Evolutionary conservation across 1,140 invertebrate species (phyloP).

Genomic region (Drosophila kurseongensis): DNA sequence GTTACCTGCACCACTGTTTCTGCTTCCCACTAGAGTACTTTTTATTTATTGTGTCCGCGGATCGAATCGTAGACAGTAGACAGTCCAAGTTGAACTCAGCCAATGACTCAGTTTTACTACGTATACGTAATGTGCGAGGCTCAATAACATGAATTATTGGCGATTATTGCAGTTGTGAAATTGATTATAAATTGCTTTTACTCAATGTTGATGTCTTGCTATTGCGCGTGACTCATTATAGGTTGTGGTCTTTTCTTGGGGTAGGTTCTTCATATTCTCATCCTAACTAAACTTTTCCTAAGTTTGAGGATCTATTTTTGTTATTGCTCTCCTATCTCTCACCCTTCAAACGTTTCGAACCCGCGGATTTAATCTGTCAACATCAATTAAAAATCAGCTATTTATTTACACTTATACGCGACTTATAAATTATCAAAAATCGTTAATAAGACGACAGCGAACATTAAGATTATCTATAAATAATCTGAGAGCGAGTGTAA

Average conservation of each 20-base stretch:
- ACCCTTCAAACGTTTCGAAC: conserved; percentile 4
- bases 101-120: conserved; percentile 34
- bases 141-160: conserved; percentile 25
- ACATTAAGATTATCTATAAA: conserved; percentile 73
- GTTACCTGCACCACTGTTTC: conserved; percentile 1
- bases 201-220: background rate
- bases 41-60: conserved; percentile 12
- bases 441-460: conserved; percentile 53
- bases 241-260: conserved; percentile 7
- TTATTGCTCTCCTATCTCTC: background rate
- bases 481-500: conserved; percentile 41
- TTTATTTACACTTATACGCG: conserved; percentile 48
- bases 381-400: conserved; percentile 49
- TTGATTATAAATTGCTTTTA: conserved; percentile 20
- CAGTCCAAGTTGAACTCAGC: conserved; percentile 25
- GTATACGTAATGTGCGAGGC: conserved; percentile 26
- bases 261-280: conserved; percentile 7
- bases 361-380: conserved; percentile 12
- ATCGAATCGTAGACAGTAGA: conserved; percentile 14
- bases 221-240: conserved; percentile 9
- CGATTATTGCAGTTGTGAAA: conserved; percentile 49
- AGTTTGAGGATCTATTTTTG: too few relatives aligned
- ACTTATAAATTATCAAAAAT: conserved; percentile 71
- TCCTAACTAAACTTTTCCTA: background rate
- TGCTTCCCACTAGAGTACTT: conserved; percentile 1